Evolutionary conservation across 2,888 invertebrate species (phyloP).

Genomic region (Lumbricus terrestris): DNA sequence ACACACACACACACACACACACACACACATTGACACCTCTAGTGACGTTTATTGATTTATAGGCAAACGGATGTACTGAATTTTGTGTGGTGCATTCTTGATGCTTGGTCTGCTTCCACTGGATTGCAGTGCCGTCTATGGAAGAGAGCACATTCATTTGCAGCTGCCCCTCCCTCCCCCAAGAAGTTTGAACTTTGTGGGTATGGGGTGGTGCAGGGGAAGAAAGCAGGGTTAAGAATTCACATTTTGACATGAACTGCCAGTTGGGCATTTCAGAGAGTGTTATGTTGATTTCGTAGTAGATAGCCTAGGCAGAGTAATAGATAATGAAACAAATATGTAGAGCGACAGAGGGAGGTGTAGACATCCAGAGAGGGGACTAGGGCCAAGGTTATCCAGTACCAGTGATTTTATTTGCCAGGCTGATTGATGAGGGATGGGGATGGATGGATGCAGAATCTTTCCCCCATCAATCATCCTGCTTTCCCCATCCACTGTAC

Average conservation of each 20-base stretch:
- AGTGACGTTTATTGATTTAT: neutral
- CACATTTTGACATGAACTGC: neutral
- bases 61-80: neutral
- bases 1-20: too few relatives aligned
- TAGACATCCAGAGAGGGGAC: neutral
- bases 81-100: neutral
- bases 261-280: neutral
- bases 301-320: neutral
- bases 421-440: neutral
- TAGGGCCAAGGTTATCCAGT: conserved; percentile 3
- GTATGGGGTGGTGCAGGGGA: neutral
- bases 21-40: too few relatives aligned
- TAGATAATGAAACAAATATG: too few relatives aligned
- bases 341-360: neutral
- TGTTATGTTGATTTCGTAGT: neutral
- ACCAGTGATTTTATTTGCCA: conserved; percentile 3
- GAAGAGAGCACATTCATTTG: neutral
- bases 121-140: neutral
- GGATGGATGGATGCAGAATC: neutral
- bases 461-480: neutral
- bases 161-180: neutral
- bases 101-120: neutral
- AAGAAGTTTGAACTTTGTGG: neutral
- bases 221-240: neutral
- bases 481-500: conserved; percentile 3